These are phyloP conservation scores for Tachyglossus aculeatus DNA, from an alignment of 2,797 vertebrate genomes.

Conservation along the genomic window DNA sequence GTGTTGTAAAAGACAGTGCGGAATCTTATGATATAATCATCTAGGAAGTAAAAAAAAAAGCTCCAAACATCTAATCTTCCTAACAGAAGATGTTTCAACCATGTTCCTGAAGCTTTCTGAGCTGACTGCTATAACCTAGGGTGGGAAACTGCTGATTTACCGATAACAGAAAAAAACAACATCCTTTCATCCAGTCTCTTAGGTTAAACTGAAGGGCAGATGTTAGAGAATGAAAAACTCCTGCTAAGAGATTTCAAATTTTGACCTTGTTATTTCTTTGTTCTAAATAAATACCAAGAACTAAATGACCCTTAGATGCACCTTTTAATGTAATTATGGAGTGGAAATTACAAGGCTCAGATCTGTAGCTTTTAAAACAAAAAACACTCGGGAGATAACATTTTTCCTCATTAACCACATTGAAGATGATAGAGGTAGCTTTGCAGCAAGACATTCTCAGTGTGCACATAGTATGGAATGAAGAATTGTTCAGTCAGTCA, in stretches of 20 bases:
- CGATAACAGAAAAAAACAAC: not conserved
- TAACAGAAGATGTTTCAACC: not conserved
- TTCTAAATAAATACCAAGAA: not conserved
- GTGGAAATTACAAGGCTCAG: too few relatives aligned
- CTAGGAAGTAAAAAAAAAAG: constrained; percentile 6
- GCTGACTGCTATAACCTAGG: constrained; percentile 5
- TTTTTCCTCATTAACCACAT: too few relatives aligned
- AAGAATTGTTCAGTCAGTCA: too few relatives aligned
- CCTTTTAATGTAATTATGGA: too few relatives aligned
- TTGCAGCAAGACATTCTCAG: too few relatives aligned
- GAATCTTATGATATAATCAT: constrained; percentile 2
- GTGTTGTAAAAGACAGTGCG: constrained; percentile 3
- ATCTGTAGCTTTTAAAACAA: too few relatives aligned
- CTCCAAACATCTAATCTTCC: not conserved
- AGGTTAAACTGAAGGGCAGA: not conserved
- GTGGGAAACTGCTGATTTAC: constrained; percentile 13
- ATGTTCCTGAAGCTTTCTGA: not conserved
- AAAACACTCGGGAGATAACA: too few relatives aligned
- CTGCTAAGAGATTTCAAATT: not conserved
- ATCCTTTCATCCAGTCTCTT: not conserved
- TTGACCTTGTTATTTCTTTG: not conserved
- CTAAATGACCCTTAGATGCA: not conserved
- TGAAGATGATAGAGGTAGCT: too few relatives aligned
- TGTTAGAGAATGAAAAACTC: not conserved
- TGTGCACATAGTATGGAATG: too few relatives aligned